Evolutionary conservation across 1,140 invertebrate species (phyloP), one percentile per base, ranked within the genome.

Genomic region (Steinernema feltiae): DNA sequence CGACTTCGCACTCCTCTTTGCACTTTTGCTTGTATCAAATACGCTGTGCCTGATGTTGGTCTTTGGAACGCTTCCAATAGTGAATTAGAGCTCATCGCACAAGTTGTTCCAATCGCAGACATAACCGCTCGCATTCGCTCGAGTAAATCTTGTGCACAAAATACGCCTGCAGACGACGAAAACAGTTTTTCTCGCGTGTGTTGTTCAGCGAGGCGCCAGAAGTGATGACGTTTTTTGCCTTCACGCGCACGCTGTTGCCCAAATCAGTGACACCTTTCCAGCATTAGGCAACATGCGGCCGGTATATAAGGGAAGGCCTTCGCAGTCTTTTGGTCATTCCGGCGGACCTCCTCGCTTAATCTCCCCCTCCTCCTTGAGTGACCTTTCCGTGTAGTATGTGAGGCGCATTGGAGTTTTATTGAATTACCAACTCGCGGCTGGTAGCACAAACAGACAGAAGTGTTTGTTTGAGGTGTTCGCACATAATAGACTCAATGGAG

Each of bases 361-460:
- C 41, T 46, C 41, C n/a, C 41, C 7, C 41, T 7, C 41, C 7
- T n/a, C 41, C 41, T 46, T n/a, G n/a, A n/a, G n/a, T n/a, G n/a
- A n/a, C n/a, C 12, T 27, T n/a, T 15, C 12, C 15, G 53, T 63
- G 53, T 63, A 63, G 7, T 63, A 15, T 63, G 53, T 63, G 53
- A 7, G 53, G 2, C 7, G 15, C 24, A 27, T 7, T 12, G 15
- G 53, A 63, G 24, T 63, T 63, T 27, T 27, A 12, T 63, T 41
- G 7, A 41, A 41, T 41, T 41, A 7, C 35, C 7, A 63, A 63
- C 53, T 63, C 53, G n/a, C 41, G 15, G 7, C 3, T 21, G 53
- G 24, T 63, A 21, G 53, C 53, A 63, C 53, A 63, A 63, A 63
- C 53, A 63, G 53, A 21, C 53, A 63, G 53, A 63, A 27, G 53